Base-by-base conservation (phyloP, 2,888 invertebrate genomes). In the Sinhomidia bicolor region DNA sequence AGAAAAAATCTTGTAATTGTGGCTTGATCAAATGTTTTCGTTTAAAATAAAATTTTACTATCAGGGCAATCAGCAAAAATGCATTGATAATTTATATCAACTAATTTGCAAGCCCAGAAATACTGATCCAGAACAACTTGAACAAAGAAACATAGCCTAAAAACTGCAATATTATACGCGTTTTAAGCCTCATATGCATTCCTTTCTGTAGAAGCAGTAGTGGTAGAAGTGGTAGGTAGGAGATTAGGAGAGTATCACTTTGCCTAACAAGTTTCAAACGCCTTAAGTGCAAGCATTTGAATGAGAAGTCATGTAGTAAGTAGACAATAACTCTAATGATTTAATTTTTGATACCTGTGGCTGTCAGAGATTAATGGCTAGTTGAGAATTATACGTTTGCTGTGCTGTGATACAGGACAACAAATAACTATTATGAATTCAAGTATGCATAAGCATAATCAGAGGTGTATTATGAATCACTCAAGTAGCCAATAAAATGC, bases 331-430 rank as follows among this genome's bases (percentile, higher is more conserved):
- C 62, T 60, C 60, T 57, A 87, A 74, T 87, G 74, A 81, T 87
- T 81, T 62, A 80, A 74, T 76, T 84, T 44, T 62, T 26, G 84
- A 84, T 84, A 84, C 84, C 57, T 78, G 78, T 85, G 65, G 78
- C 78, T 85, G 51, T 78, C 62, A 32, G 57, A 65, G 85, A 85
- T 85, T 85, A 85, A 85, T 85, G 71, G 54, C 78, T 76, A 14
- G 82, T 71, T 60, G 84, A 36, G 54, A n/a, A 51, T 36, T 23
- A 32, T 17, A 65, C 51, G 51, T 17, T 60, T 54, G 44, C 20
- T 20, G 12, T 54, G 14, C 14, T 54, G 14, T 29, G 71, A 47
- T 47, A 68, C 26, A 71, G 1, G 54, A 57, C n/a, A 29, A 17
- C 12, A 47, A 12, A 20, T 41, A 57, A 14, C 3, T 62, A 47